Percentiles rank a stretch among this genome's conserved stretches.
phyloP scores from a whole-genome alignment of 2,797 vertebrate genomes.

The Adelosebastes latens region DNA sequence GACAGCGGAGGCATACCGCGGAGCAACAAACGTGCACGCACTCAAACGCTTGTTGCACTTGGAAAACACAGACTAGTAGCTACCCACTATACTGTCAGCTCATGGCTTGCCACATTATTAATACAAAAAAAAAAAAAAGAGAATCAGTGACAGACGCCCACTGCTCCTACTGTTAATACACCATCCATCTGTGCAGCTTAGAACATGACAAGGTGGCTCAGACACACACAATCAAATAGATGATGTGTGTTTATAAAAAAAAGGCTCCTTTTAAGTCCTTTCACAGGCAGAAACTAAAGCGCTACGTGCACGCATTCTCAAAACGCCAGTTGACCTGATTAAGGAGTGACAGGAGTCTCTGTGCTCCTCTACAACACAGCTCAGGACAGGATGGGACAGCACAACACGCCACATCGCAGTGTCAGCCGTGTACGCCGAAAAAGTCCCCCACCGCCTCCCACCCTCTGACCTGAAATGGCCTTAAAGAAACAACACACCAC shows the following conservation, averaged over 20 bases:
- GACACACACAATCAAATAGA: constrained; percentile 14
- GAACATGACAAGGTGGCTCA: constrained; percentile 39
- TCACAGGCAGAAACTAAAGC: not conserved
- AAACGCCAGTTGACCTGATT: constrained; percentile 58
- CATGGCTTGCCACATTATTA: constrained; percentile 42
- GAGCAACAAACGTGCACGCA: constrained; percentile 31
- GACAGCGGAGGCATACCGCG: constrained; percentile 32
- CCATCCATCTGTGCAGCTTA: constrained; percentile 57
- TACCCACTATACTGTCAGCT: constrained; percentile 26
- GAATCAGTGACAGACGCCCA: constrained; percentile 39
- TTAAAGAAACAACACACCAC: constrained; percentile 71
- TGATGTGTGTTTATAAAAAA: not conserved
- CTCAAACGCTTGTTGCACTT: constrained; percentile 36
- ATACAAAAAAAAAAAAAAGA: constrained; percentile 7
- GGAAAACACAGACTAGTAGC: constrained; percentile 14
- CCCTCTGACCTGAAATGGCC: constrained; percentile 73
- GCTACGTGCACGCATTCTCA: constrained; percentile 15
- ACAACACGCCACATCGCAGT: constrained; percentile 45
- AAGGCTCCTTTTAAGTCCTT: constrained; percentile 7
- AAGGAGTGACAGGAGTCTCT: constrained; percentile 47
- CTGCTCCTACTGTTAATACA: constrained; percentile 40
- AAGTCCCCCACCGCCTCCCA: constrained; percentile 11
- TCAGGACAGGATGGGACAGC: constrained; percentile 35
- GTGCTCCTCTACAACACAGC: constrained; percentile 24
- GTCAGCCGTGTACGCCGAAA: constrained; percentile 28